Base-by-base conservation (phyloP, 2,797 vertebrate species). In the Scomberomorus guttatus region DNA sequence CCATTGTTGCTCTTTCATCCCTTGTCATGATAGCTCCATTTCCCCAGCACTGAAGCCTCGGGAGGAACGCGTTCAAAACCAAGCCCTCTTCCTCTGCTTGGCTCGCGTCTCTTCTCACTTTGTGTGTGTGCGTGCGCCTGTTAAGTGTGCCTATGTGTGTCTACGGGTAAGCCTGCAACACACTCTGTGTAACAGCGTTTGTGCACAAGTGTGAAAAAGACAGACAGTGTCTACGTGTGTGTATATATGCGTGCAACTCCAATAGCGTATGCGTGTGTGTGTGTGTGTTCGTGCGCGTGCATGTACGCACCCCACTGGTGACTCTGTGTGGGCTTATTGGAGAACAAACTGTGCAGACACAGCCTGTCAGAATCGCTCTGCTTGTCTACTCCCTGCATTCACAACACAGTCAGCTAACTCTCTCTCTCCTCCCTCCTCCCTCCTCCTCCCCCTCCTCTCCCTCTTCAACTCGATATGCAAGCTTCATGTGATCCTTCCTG, bases 271-370 rank as follows among this genome's bases (percentile, higher is more conserved):
- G 55, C 58, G 68, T 22, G 34, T 55, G 79, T 37, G 37, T 37
- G 11, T 37, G 34, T 37, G 37, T 37, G 10, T 37, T 10, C 22
- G 75, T 58, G 72, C 25, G 62, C 6, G 32, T 66, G 66, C 50
- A 10, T 73, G 70, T 67, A 84, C 14, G 65, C 80, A 60, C 70
- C 85, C 87, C 84, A 80, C 83, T 80, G 80, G 90, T 81, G 81
- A 80, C 75, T 89, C 59, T 91, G 90, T 92, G 90, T 89, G 86
- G 90, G 89, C 83, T 84, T 82, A 75, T 84, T 91, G 90, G 80
- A 91, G 92, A 93, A 92, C 92, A 92, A 91, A 92, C 89, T 87
- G 91, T 90, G 90, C 90, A 91, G 92, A 91, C 88, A 88, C 80
- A 86, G 87, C 84, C 89, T 93, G 93, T 94, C 94, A 92, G 90